Evolutionary conservation across 2,113 vertebrate species (phyloP).

Genomic region (Callaeas wilsoni): DNA sequence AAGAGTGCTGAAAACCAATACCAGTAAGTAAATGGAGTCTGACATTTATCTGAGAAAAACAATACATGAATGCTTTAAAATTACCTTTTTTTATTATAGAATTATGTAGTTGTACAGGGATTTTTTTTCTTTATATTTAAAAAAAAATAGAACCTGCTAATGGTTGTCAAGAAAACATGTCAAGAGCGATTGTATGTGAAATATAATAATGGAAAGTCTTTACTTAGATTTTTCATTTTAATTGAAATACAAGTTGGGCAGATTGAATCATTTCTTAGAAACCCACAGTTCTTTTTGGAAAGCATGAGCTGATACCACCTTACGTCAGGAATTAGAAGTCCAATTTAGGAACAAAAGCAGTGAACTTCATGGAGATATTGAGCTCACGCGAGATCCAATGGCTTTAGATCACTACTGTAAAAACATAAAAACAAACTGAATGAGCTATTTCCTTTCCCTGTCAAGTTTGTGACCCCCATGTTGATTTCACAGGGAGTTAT

Average conservation of each 20-base stretch:
- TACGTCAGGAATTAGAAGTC: neutral
- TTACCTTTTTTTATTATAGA: neutral
- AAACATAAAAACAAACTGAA: neutral
- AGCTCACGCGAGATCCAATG: neutral
- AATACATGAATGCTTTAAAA: neutral
- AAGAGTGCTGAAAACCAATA: slow-evolving; percentile 63
- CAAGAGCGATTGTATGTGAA: neutral
- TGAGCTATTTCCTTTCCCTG: neutral
- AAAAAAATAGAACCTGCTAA: neutral
- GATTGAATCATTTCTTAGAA: neutral
- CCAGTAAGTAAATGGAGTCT: slow-evolving; percentile 70
- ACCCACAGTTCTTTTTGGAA: neutral
- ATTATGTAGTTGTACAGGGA: neutral
- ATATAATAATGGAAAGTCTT: neutral
- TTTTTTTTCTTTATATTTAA: neutral
- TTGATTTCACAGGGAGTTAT: neutral
- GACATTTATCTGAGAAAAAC: neutral
- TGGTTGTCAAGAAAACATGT: neutral
- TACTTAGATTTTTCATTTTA: neutral
- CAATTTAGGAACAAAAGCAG: neutral
- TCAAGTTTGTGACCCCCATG: neutral
- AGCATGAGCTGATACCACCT: neutral
- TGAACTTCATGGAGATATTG: neutral
- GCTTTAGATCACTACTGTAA: neutral
- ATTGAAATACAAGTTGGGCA: neutral